A percentile compares a stretch with the other conserved stretches of the same genome.
Conservation (phyloP, 2,113 vertebrate genomes). For the Larimichthys crocea region DNA sequence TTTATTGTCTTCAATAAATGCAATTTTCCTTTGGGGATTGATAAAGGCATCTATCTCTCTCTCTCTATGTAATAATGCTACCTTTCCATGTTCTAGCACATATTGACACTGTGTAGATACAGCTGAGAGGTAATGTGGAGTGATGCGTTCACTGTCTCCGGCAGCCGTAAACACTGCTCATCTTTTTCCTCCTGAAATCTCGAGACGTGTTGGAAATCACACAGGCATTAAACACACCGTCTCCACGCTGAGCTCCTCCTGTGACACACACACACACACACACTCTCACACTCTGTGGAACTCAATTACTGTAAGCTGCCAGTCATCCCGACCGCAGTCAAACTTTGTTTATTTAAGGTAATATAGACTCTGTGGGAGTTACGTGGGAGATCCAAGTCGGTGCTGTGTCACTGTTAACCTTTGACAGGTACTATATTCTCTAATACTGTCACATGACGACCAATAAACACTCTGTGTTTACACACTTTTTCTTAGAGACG, state of each 20-base stretch:
- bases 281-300: background rate
- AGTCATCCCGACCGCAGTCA: background rate
- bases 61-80: no score
- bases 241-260: background rate
- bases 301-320: background rate
- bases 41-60: no score
- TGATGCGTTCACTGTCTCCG: no score
- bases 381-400: background rate
- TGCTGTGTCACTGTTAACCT: background rate
- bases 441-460: background rate
- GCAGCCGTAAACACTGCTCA: background rate
- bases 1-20: no score
- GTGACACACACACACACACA: background rate
- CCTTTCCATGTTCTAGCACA: background rate
- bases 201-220: background rate
- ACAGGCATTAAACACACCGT: no score
- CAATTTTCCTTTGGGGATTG: no score
- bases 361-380: background rate
- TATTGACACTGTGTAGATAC: background rate
- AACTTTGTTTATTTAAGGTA: background rate
- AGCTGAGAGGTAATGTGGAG: background rate
- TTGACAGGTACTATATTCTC: no score
- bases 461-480: background rate
- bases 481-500: background rate
- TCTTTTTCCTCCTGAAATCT: background rate